A percentile compares a stretch with the other conserved stretches of the same genome.
phyloP scores from a whole-genome alignment of 2,113 vertebrate genomes.

The Paracanthobrama guichenoti region DNA sequence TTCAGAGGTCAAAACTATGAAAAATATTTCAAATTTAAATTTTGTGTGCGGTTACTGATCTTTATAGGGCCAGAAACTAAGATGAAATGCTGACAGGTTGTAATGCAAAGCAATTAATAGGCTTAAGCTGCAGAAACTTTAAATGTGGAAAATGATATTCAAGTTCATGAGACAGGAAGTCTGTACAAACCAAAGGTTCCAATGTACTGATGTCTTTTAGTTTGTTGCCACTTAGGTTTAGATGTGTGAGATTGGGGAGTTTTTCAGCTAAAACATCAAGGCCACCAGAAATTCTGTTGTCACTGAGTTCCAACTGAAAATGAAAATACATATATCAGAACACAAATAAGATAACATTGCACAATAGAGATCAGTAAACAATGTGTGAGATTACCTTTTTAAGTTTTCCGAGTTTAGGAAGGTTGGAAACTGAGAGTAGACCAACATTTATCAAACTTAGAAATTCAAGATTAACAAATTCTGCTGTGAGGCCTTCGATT shows the following conservation, averaged over 20 bases:
- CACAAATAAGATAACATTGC: background rate
- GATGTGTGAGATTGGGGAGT: conserved; percentile 89
- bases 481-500: conserved; percentile 87
- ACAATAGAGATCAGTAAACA: background rate
- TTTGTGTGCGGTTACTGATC: background rate
- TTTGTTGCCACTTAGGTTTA: conserved; percentile 93
- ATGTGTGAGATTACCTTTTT: conserved; percentile 81
- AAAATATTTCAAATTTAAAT: background rate
- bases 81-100: background rate
- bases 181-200: conserved; percentile 86
- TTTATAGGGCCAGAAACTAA: background rate
- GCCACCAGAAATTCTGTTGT: conserved; percentile 90
- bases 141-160: background rate
- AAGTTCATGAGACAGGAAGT: background rate
- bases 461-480: conserved; percentile 90
- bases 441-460: conserved; percentile 93
- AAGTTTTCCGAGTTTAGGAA: conserved; percentile 89
- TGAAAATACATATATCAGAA: background rate
- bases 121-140: background rate
- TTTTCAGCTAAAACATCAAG: conserved; percentile 92
- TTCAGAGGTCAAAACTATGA: background rate
- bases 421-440: conserved; percentile 86
- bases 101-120: background rate
- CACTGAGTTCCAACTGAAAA: conserved; percentile 89
- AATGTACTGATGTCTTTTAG: conserved; percentile 93